A percentile compares a stretch with the other conserved stretches of the same genome.
phyloP scores from a whole-genome alignment of 2,797 vertebrate species.

The Schizopygopsis malacanthus region DNA sequence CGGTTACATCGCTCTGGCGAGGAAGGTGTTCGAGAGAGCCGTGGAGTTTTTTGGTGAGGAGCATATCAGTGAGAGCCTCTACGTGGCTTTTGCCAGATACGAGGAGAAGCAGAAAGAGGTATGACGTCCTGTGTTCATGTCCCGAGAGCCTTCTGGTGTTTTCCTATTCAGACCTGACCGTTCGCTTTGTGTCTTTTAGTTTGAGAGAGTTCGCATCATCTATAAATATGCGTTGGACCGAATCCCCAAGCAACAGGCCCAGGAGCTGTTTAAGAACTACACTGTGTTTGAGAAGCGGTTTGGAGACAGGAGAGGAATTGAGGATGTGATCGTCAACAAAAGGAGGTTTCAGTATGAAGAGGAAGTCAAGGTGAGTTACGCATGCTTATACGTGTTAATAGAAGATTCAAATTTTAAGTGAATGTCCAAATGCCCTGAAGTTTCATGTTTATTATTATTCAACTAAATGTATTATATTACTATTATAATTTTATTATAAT shows the following conservation, averaged over 20 bases:
- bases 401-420: background rate
- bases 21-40: slow-evolving; percentile 91
- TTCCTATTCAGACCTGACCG: background rate
- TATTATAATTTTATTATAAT: too few relatives aligned
- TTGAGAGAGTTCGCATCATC: slow-evolving; percentile 95
- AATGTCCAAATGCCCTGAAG: background rate
- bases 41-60: slow-evolving; percentile 97
- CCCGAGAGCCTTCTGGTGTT: background rate
- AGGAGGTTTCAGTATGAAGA: slow-evolving; percentile 97
- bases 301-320: slow-evolving; percentile 93
- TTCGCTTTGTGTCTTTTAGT: slow-evolving; percentile 74
- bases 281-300: slow-evolving; percentile 99
- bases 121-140: slow-evolving; percentile 5
- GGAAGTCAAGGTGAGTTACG: slow-evolving; percentile 89
- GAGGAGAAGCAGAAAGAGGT: slow-evolving; percentile 98
- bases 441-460: too few relatives aligned
- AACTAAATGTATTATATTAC: too few relatives aligned
- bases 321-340: slow-evolving; percentile 98
- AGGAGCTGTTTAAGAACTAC: slow-evolving; percentile 98
- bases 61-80: slow-evolving; percentile 90
- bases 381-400: background rate
- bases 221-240: slow-evolving; percentile 96
- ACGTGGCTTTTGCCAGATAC: slow-evolving; percentile 94
- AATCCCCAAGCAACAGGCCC: slow-evolving; percentile 94
- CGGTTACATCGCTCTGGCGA: slow-evolving; percentile 87